A percentile compares a stretch with the other conserved stretches of the same genome.
These are phyloP conservation scores for Pteromalus puparum DNA, from an alignment of 1,140 invertebrate genomes.

Conservation along the genomic window DNA sequence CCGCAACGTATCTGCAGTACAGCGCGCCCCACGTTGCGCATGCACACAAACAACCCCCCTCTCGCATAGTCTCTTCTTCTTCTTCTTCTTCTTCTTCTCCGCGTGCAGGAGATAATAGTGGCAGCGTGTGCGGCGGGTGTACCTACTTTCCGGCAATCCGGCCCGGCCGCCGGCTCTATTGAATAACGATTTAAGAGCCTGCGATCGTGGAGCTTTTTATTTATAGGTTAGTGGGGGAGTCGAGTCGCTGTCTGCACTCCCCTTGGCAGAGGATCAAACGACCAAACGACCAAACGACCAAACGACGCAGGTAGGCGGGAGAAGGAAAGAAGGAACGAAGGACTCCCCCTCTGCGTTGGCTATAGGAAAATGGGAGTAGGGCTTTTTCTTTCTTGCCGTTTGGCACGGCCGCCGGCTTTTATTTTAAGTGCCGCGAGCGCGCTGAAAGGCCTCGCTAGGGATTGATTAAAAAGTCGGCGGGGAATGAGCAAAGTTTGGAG, in stretches of 20 bases:
- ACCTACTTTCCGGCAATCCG: no score
- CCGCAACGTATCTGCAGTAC: constrained; percentile 69
- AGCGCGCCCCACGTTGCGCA: constrained; percentile 37
- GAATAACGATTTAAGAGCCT: not conserved
- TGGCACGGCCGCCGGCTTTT: not conserved
- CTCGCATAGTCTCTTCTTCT: not conserved
- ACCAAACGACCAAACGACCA: constrained; percentile 18
- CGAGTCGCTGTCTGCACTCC: no score
- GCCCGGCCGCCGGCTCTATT: not conserved
- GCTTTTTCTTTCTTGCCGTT: not conserved
- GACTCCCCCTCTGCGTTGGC: no score
- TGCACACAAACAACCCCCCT: constrained; percentile 12
- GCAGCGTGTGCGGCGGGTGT: no score
- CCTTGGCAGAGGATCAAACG: constrained; percentile 23
- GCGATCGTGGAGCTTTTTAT: not conserved
- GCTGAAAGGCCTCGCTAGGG: not conserved
- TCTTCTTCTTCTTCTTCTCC: not conserved
- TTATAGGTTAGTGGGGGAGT: constrained; percentile 11
- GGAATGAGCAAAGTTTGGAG: not conserved
- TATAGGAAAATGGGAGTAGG: not conserved
- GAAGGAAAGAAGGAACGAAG: no score
- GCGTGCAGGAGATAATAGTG: not conserved
- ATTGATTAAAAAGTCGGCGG: not conserved
- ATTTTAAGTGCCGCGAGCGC: not conserved
- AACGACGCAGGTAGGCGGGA: not conserved